Conservation (phyloP, 2,113 vertebrate species). For the Salvelinus sp. region DNA sequence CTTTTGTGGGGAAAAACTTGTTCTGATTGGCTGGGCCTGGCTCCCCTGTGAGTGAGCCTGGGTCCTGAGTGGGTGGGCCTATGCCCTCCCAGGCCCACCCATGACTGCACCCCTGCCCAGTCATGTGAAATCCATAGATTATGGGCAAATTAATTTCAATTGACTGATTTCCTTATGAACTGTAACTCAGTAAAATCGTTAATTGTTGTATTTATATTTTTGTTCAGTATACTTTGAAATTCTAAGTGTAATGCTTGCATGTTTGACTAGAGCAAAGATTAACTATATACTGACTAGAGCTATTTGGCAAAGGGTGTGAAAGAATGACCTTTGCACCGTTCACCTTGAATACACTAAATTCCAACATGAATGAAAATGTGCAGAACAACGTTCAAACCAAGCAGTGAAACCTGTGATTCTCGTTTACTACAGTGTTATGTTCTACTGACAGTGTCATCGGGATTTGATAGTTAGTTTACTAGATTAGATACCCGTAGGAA, state of each 20-base stretch:
- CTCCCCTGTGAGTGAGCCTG: too few species aligned
- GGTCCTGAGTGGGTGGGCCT: too few species aligned
- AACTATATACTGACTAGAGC: background rate
- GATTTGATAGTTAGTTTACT: background rate
- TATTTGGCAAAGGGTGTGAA: background rate
- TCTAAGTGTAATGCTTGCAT: background rate
- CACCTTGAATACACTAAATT: conserved; percentile 41
- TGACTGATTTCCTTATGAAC: too few species aligned
- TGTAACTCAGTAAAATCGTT: too few species aligned
- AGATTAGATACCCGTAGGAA: background rate
- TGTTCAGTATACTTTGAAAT: too few species aligned
- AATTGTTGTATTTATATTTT: too few species aligned
- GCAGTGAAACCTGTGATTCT: background rate
- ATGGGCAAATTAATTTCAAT: too few species aligned
- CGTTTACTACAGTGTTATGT: background rate
- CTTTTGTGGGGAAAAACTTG: too few species aligned
- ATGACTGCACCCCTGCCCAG: too few species aligned
- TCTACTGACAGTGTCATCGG: background rate
- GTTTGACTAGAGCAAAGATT: background rate
- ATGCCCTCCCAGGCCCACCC: too few species aligned
- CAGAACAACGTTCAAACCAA: background rate
- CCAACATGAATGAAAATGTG: background rate
- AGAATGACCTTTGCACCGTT: conserved; percentile 62
- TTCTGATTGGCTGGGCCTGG: too few species aligned
- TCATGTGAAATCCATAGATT: too few species aligned